Conservation (phyloP, 2,888 invertebrate genomes). For the Notocelia uddmanniana region DNA sequence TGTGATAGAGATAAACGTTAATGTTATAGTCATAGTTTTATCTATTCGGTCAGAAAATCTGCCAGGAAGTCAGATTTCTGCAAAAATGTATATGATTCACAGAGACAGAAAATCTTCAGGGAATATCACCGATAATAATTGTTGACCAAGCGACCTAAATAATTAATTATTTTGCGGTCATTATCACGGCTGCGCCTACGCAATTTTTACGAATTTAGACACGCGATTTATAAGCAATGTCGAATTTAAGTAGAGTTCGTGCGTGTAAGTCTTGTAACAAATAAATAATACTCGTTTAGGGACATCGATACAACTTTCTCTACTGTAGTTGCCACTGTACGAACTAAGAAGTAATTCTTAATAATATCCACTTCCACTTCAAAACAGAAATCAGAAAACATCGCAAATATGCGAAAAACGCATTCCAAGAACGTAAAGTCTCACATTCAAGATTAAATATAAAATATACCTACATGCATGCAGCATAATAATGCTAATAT, state of each 20-base stretch:
- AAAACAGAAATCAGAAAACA: too few relatives aligned
- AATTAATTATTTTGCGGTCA: not conserved
- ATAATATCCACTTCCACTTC: too few relatives aligned
- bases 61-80: not conserved
- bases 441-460: too few relatives aligned
- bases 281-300: conserved; percentile 4
- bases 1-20: not conserved
- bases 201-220: not conserved
- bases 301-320: not conserved
- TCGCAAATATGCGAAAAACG: too few relatives aligned
- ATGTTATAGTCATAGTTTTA: conserved; percentile 1
- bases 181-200: conserved; percentile 13
- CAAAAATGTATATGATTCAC: not conserved
- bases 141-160: not conserved
- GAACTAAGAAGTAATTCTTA: too few relatives aligned
- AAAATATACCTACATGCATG: too few relatives aligned
- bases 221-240: conserved; percentile 2
- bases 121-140: conserved; percentile 1
- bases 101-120: not conserved
- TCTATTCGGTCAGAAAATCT: not conserved
- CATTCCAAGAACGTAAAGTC: too few relatives aligned
- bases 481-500: not conserved
- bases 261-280: too few relatives aligned
- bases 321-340: too few relatives aligned
- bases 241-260: not conserved